phyloP scores from a whole-genome alignment of 2,888 invertebrate genomes.

The Amphiduros pacificus region DNA sequence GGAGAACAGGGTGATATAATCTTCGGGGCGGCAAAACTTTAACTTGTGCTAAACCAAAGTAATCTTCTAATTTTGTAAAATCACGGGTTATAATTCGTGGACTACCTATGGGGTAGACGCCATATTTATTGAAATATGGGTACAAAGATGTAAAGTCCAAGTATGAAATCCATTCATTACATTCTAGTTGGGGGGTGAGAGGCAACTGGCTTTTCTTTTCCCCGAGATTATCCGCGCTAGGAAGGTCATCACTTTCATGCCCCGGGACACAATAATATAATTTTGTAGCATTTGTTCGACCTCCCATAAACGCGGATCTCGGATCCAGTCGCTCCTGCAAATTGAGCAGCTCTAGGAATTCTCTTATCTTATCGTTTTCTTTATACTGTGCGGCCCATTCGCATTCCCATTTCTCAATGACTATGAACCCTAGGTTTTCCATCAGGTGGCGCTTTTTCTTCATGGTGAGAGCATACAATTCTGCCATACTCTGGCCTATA shows the following conservation, averaged over 20 bases:
- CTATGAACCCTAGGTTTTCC: background rate
- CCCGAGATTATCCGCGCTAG: too few species aligned
- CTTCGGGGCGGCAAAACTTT: constrained; percentile 37
- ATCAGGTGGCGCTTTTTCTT: background rate
- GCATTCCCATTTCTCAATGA: constrained; percentile 4
- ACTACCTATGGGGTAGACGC: constrained; percentile 37
- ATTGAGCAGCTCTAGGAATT: background rate
- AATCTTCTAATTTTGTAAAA: constrained; percentile 33
- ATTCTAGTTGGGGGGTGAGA: constrained; percentile 22
- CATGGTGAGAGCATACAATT: background rate
- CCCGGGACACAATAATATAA: constrained; percentile 19
- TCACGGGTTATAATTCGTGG: constrained; percentile 8
- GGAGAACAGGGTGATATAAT: constrained; percentile 48
- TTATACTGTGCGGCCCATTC: background rate
- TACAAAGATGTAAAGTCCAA: constrained; percentile 39
- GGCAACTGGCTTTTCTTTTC: too few species aligned
- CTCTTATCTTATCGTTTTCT: background rate
- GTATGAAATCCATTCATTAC: constrained; percentile 34
- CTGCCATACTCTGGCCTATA: background rate
- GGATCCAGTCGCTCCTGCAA: constrained; percentile 2
- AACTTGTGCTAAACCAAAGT: constrained; percentile 40
- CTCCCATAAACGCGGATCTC: constrained; percentile 1
- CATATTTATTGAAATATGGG: constrained; percentile 37
- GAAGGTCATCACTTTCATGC: background rate
- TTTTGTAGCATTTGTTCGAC: constrained; percentile 1